phyloP scores from a whole-genome alignment of 2,888 invertebrate genomes.

The Odontocolon sp. region DNA sequence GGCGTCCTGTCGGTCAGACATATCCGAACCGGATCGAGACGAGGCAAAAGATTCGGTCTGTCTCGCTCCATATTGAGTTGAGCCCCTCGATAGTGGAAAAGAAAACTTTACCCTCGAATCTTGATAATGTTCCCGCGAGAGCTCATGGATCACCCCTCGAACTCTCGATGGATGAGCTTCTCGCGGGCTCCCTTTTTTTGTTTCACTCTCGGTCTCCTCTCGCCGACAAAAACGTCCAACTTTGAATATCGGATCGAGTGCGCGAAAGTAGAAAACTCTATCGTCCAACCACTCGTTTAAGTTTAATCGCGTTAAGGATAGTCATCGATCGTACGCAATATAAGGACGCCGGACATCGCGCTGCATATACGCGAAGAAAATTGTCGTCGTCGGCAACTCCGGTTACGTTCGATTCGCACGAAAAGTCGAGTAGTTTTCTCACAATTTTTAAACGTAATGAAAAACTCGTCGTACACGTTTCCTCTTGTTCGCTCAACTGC shows the following conservation, averaged over 20 bases:
- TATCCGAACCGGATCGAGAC: too few relatives aligned
- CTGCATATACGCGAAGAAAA: too few relatives aligned
- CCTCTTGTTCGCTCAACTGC: too few relatives aligned
- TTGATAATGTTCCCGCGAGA: conserved; percentile 31
- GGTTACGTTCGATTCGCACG: too few relatives aligned
- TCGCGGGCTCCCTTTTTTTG: neutral
- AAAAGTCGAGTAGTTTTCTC: too few relatives aligned
- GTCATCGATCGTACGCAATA: neutral
- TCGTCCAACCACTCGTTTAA: conserved; percentile 19
- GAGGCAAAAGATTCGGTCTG: too few relatives aligned
- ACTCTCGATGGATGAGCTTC: conserved; percentile 37
- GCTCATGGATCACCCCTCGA: conserved; percentile 25
- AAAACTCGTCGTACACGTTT: too few relatives aligned
- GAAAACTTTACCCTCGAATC: conserved; percentile 35
- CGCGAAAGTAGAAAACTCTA: conserved; percentile 6
- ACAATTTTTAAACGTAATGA: too few relatives aligned
- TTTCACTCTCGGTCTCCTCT: neutral
- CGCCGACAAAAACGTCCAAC: conserved; percentile 10
- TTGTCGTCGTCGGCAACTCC: too few relatives aligned
- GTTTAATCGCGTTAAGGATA: neutral
- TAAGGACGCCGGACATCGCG: too few relatives aligned
- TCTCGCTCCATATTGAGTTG: conserved; percentile 35
- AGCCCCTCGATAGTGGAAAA: conserved; percentile 1
- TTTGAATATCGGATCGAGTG: conserved; percentile 36
- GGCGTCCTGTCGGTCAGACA: too few relatives aligned